Base-by-base conservation (phyloP, 2,888 invertebrate genomes). In the Platerodrilus igneus region DNA sequence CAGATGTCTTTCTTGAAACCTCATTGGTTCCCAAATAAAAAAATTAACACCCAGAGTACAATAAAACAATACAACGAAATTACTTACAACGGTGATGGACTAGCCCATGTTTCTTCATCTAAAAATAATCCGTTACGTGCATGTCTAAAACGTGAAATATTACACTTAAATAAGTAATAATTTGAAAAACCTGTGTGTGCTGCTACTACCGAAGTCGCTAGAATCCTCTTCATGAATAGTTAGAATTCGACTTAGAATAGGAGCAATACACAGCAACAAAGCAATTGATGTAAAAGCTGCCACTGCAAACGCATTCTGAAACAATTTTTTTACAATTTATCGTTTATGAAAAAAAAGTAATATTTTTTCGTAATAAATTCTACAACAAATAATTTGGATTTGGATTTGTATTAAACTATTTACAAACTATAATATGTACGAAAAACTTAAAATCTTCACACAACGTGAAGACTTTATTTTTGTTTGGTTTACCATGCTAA, bases 251-350 rank as follows among this genome's bases (percentile, higher is more conserved):
- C 69, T 52, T 26, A 62, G 57, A 6, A 69, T 51, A 9, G 69
- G 67, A 17, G 64, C 62, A 27, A 66, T 56, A 6, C 56, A 56
- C 25, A 70, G 52, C 37, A 70, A 62, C 25, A 68, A 47, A 37
- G 70, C 35, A 40, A 70, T 60, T 25, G 67, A 62, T 52, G 64
- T 62, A 37, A 64, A 58, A 41, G 61, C 55, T 14, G 55, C 56
- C 31, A 63, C 53, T 19, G 63, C 58, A 39, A 64, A 60, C 29
- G 59, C 62, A 46, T 62, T 63, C 66, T 66, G 50, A 30, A 61
- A 60, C 33, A 38, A 50, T 33, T 30, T 32, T 15, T n/a, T 39
- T 13, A 33, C 18, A 16, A n/a, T n/a, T n/a, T n/a, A n/a, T n/a
- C n/a, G n/a, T 33, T 38, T 9, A 18, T 13, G 21, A 27, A 18